Conservation (phyloP, 2,797 vertebrate genomes). For the Brachyrhaphis roseni region DNA sequence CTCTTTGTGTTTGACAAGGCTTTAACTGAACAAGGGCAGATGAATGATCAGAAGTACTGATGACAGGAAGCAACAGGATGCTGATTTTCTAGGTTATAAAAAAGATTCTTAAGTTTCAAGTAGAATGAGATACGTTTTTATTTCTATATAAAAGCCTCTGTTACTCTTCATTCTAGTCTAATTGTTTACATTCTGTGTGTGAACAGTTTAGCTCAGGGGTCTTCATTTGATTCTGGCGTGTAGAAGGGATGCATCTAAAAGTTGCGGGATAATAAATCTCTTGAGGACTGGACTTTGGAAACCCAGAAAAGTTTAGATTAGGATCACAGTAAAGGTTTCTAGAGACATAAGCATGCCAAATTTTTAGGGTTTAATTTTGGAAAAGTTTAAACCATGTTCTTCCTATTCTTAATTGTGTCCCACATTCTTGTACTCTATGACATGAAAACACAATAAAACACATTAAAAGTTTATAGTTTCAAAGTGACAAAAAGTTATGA, state of each 20-base stretch:
- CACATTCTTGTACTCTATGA: neutral
- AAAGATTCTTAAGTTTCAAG: neutral
- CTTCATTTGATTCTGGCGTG: neutral
- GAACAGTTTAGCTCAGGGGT: neutral
- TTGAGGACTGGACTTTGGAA: neutral
- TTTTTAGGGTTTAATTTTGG: neutral
- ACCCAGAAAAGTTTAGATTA: neutral
- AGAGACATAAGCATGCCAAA: neutral
- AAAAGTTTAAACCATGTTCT: neutral
- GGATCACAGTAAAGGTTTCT: neutral
- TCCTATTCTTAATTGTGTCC: neutral
- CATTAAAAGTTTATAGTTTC: neutral
- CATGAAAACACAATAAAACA: neutral
- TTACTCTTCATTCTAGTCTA: neutral
- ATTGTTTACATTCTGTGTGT: neutral
- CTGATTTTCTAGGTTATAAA: constrained; percentile 2
- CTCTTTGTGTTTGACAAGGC: constrained; percentile 37
- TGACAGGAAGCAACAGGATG: constrained; percentile 28
- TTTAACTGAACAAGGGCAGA: constrained; percentile 29
- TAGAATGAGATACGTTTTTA: neutral
- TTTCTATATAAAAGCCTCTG: neutral
- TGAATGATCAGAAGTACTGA: constrained; percentile 21
- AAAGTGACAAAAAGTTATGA: neutral
- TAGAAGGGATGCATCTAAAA: neutral
- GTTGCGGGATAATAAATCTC: neutral